Evolutionary conservation across 2,797 vertebrate species (phyloP).

Genomic region (Danio tinwini): DNA sequence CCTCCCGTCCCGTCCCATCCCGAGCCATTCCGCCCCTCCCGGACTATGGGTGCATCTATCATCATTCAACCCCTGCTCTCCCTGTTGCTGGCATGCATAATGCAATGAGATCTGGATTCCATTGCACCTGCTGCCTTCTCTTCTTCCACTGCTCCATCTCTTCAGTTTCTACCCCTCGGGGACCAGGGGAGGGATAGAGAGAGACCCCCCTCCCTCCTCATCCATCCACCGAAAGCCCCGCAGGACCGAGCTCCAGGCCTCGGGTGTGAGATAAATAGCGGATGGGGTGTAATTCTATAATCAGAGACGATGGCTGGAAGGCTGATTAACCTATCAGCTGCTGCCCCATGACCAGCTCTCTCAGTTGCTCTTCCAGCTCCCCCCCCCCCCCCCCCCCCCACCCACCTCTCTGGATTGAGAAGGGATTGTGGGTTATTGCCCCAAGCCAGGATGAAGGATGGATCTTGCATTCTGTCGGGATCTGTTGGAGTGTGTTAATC

Average conservation of each 20-base stretch:
- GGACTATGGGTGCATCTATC: slow-evolving; percentile 54
- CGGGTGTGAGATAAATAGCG: slow-evolving; percentile 52
- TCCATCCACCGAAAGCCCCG: slow-evolving; percentile 5
- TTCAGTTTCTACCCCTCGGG: slow-evolving; percentile 42
- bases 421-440: slow-evolving; percentile 50
- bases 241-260: slow-evolving; percentile 34
- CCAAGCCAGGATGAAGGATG: slow-evolving; percentile 41
- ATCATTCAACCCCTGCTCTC: slow-evolving; percentile 56
- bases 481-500: slow-evolving; percentile 28
- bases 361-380: slow-evolving; percentile 29
- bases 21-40: slow-evolving; percentile 43
- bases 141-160: slow-evolving; percentile 43
- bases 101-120: slow-evolving; percentile 71
- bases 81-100: slow-evolving; percentile 71
- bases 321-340: slow-evolving; percentile 58
- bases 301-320: slow-evolving; percentile 49
- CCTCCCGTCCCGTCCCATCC: slow-evolving; percentile 13
- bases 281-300: slow-evolving; percentile 59
- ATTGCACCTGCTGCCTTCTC: slow-evolving; percentile 73
- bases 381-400: neutral
- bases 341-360: slow-evolving; percentile 38
- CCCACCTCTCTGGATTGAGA: neutral
- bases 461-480: slow-evolving; percentile 42
- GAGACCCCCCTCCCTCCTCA: slow-evolving; percentile 61
- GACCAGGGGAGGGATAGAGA: slow-evolving; percentile 69